Evolutionary conservation across 2,113 vertebrate species (phyloP).

Genomic region (Dicentrarchus labrax): DNA sequence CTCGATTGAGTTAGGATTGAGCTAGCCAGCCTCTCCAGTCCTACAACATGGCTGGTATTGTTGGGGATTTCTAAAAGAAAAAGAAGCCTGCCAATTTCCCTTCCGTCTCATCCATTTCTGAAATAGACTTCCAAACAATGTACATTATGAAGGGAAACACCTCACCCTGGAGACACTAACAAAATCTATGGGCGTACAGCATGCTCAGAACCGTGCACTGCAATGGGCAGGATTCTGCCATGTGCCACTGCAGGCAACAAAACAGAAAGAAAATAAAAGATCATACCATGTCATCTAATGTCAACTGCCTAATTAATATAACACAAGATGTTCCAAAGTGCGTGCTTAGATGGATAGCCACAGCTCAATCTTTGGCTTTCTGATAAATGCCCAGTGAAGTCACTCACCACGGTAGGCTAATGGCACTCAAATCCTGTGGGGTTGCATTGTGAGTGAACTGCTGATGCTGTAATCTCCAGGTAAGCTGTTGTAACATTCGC

Average conservation of each 20-base stretch:
- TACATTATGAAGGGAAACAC: conserved; percentile 17
- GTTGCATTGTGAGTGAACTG: conserved; percentile 59
- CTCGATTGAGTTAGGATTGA: conserved; percentile 77
- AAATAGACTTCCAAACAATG: conserved; percentile 14
- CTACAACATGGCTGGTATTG: conserved; percentile 35
- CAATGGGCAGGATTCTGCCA: conserved; percentile 1
- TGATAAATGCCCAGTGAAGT: not conserved
- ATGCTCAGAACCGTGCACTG: not conserved
- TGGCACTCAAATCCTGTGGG: conserved; percentile 38
- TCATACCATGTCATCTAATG: not conserved
- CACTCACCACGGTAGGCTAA: not conserved
- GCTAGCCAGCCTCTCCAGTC: conserved; percentile 23
- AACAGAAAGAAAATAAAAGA: conserved; percentile 8
- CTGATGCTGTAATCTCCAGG: conserved; percentile 77
- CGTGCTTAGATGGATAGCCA: not conserved
- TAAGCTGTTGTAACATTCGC: conserved; percentile 65
- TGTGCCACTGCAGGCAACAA: conserved; percentile 11
- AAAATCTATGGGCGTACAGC: not conserved
- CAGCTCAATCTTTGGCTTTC: not conserved
- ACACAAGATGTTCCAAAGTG: not conserved
- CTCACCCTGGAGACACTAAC: not conserved
- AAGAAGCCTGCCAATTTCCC: conserved; percentile 22
- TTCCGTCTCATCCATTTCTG: conserved; percentile 2
- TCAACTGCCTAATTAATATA: conserved; percentile 16
- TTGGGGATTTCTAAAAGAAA: conserved; percentile 34